Base-by-base conservation (phyloP, 2,888 invertebrate genomes). In the Pharmacophagus antenor region DNA sequence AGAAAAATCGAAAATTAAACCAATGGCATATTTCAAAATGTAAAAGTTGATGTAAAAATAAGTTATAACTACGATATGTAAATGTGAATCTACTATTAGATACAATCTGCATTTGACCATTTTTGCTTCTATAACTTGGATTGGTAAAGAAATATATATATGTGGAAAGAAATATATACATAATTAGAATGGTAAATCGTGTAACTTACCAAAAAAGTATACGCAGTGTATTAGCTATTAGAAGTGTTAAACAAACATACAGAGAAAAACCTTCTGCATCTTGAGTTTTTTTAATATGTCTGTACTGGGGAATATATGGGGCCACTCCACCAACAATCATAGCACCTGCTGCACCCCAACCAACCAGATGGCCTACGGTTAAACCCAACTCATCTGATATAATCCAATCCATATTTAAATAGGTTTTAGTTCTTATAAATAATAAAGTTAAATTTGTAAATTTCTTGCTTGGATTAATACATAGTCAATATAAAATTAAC, bases 231-330 rank as follows among this genome's bases (percentile, higher is more conserved):
- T 99, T 99, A 63, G 99, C 99, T 77, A 99, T 93, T 52, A 99
- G 92, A 58, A 99, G 93, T 22, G 98, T 96, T 70, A 99, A 92
- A 84, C 99, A 99, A 56, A 99, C 99, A 82, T 97, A 97, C 50
- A 98, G 91, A 0, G 99, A 99, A 88, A 99, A 99, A 12, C 99
- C 99, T 72, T 98, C 98, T 17, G 98, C 95, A 91, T 98, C 98
- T 83, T 96, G 95, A 37, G 96, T 95, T 71, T 92, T 93, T 79
- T 94, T 95, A 63, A 99, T 99, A 88, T 99, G 98, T 69, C 94
- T 92, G 80, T 99, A 99, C 79, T 99, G 99, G 41, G 99, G 99
- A 71, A 99, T 95, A 78, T 98, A 99, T 23, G 99, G 99, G 64
- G 98, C 94, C 44, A 98, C 95, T 69, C 99, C 99, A 57, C 99